phyloP scores from a whole-genome alignment of 2,888 invertebrate genomes.

The Psylliodes chrysocephalus region DNA sequence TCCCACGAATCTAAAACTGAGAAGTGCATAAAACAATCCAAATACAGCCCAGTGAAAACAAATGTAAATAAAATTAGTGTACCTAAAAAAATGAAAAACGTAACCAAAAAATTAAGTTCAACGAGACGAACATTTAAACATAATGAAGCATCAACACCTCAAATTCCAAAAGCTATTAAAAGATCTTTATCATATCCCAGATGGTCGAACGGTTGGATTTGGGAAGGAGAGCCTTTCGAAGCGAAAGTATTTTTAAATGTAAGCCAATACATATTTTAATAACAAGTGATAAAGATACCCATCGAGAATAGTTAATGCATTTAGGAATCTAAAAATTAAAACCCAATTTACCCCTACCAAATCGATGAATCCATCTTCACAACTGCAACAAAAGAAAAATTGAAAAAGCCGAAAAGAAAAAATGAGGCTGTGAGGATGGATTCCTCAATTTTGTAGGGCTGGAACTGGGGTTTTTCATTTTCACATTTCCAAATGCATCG shows the following conservation, averaged over 20 bases:
- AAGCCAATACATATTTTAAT: no score
- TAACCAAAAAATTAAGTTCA: constrained; percentile 46
- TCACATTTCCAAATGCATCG: no score
- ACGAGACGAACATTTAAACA: constrained; percentile 56
- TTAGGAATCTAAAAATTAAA: no score
- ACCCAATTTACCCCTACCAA: no score
- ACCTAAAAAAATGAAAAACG: constrained; percentile 43
- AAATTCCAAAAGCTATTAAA: constrained; percentile 53
- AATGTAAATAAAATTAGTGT: constrained; percentile 44
- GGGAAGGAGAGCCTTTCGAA: constrained; percentile 86
- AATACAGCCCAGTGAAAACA: constrained; percentile 49
- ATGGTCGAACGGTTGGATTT: constrained; percentile 94
- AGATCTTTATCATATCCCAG: constrained; percentile 66
- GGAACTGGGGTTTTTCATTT: no score
- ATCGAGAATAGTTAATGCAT: no score
- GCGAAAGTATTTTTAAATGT: constrained; percentile 90
- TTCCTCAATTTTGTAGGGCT: no score
- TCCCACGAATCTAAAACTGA: constrained; percentile 41
- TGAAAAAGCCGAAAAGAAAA: no score
- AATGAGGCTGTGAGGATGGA: no score
- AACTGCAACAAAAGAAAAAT: no score
- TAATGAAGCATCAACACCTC: constrained; percentile 50
- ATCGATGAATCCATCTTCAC: no score
- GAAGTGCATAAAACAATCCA: constrained; percentile 62
- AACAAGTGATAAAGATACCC: no score